Conservation (phyloP, 2,113 vertebrate genomes). For the Synodontis membranacea region DNA sequence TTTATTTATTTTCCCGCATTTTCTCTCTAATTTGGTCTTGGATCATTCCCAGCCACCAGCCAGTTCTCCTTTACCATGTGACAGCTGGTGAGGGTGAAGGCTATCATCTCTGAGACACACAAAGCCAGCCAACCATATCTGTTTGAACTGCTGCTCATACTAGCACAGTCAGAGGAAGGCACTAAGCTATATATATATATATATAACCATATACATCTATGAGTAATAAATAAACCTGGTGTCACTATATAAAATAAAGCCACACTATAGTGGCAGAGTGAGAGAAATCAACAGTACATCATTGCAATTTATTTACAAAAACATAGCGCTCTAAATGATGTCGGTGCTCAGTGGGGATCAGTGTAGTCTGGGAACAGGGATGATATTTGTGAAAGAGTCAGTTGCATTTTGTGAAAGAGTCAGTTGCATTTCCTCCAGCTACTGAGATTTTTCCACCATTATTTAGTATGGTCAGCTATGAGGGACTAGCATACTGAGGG, state of each 20-base stretch:
- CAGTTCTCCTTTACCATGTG: slow-evolving; percentile 13
- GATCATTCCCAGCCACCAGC: not conserved
- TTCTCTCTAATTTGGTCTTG: not conserved
- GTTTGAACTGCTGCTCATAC: not conserved
- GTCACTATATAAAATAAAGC: not conserved
- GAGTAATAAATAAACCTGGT: not conserved
- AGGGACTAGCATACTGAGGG: not conserved
- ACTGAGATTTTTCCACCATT: not conserved
- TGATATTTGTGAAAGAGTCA: not conserved
- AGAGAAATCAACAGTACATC: not conserved
- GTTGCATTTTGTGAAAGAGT: not conserved
- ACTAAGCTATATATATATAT: no score
- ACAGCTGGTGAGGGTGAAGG: not conserved
- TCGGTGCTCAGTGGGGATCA: not conserved
- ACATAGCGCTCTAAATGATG: not conserved
- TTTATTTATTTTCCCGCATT: not conserved
- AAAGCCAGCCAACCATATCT: not conserved
- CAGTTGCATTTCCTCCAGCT: not conserved
- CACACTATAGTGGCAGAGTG: not conserved
- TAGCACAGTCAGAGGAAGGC: not conserved
- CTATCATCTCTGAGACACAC: not conserved
- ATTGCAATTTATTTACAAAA: not conserved
- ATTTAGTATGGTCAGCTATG: not conserved
- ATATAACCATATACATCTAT: no score
- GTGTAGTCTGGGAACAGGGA: not conserved